Evolutionary conservation across 2,888 invertebrate species (phyloP).

Genomic region (Phrixothrix hirtus): DNA sequence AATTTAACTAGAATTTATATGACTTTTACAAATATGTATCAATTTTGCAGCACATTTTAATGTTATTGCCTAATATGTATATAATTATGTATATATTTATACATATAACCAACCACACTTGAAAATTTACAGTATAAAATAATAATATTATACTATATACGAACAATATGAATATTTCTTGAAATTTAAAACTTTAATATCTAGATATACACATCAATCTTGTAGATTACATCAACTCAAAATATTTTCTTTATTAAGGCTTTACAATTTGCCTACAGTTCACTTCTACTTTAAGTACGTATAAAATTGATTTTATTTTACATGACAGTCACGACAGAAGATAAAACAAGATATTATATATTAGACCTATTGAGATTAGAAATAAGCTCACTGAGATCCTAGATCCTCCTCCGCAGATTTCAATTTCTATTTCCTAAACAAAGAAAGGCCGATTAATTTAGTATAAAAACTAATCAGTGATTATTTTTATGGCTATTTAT

Average conservation of each 20-base stretch:
- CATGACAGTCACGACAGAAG: constrained; percentile 46
- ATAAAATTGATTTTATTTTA: constrained; percentile 29
- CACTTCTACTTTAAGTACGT: constrained; percentile 30
- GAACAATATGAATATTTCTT: constrained; percentile 11
- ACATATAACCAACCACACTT: constrained; percentile 23
- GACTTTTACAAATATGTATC: constrained; percentile 37
- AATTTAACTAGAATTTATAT: constrained; percentile 50
- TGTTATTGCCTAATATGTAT: constrained; percentile 28
- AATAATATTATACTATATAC: constrained; percentile 19
- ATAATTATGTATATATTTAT: constrained; percentile 20
- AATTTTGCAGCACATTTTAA: constrained; percentile 29
- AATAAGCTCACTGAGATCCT: constrained; percentile 37
- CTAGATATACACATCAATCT: constrained; percentile 25
- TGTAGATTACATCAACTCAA: constrained; percentile 11
- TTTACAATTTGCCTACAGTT: constrained; percentile 25
- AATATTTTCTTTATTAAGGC: constrained; percentile 18
- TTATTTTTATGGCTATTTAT: no score
- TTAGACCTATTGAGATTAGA: constrained; percentile 38
- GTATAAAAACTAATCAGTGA: no score
- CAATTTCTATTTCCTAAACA: constrained; percentile 67
- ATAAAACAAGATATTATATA: constrained; percentile 42
- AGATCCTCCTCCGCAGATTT: constrained; percentile 62
- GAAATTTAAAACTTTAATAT: constrained; percentile 9
- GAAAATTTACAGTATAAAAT: constrained; percentile 23
- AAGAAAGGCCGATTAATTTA: no score